These are phyloP conservation scores for Aphidius gifuensis DNA, from an alignment of 1,140 invertebrate species.

Conservation along the genomic window DNA sequence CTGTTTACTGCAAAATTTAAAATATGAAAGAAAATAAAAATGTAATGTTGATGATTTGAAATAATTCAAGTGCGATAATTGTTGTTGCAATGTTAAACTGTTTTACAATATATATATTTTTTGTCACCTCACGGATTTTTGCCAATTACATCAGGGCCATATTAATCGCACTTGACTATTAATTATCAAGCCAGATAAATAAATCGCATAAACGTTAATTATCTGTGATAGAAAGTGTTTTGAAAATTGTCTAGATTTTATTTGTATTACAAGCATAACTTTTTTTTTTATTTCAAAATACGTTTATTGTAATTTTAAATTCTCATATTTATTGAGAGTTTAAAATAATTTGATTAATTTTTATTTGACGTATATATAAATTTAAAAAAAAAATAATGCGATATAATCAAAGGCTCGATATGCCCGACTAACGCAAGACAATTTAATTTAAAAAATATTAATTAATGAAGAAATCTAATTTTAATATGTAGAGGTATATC, in stretches of 20 bases:
- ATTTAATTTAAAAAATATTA: too few species aligned
- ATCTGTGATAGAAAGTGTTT: constrained; percentile 35
- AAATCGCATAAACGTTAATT: constrained; percentile 32
- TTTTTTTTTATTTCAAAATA: too few species aligned
- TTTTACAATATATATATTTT: constrained; percentile 16
- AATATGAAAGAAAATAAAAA: not conserved
- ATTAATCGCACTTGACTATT: constrained; percentile 12
- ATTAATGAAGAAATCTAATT: too few species aligned
- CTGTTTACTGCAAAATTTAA: too few species aligned
- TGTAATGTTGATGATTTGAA: not conserved
- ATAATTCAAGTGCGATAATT: constrained; percentile 7
- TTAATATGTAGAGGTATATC: too few species aligned
- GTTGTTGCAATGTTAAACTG: constrained; percentile 10
- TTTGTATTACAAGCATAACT: not conserved
- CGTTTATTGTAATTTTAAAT: too few species aligned
- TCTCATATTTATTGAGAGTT: too few species aligned
- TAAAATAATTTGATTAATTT: too few species aligned
- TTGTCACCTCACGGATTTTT: constrained; percentile 8
- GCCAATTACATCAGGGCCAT: not conserved
- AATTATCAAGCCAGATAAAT: not conserved
- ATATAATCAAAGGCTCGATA: too few species aligned
- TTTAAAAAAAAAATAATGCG: too few species aligned
- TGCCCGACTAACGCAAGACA: too few species aligned
- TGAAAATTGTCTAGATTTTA: constrained; percentile 28
- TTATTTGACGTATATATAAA: too few species aligned